These are phyloP conservation scores for Choloepus didactylus DNA, from an alignment of 2,797 vertebrate species.

Conservation along the genomic window DNA sequence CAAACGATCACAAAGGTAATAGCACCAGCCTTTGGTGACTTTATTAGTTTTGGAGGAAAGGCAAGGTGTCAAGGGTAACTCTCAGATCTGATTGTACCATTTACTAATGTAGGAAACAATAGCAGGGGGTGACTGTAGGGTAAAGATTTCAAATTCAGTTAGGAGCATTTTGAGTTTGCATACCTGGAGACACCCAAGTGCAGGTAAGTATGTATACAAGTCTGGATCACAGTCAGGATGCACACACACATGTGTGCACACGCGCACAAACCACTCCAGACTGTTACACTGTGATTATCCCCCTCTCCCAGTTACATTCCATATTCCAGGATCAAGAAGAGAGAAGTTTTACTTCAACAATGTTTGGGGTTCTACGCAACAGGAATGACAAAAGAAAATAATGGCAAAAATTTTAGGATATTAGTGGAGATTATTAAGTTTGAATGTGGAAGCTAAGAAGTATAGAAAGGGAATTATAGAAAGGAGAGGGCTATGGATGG, in stretches of 20 bases:
- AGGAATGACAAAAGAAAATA: slow-evolving; percentile 1
- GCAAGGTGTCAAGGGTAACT: not conserved
- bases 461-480: not conserved
- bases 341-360: not conserved
- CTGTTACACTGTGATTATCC: not conserved
- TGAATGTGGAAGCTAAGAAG: not conserved
- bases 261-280: not conserved
- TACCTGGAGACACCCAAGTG: not conserved
- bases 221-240: not conserved
- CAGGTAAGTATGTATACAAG: not conserved
- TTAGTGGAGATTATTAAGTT: not conserved
- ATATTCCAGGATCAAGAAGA: not conserved
- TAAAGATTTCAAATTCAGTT: not conserved
- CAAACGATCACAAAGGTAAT: not conserved
- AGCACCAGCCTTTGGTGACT: not conserved
- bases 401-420: not conserved
- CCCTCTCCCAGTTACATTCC: not conserved
- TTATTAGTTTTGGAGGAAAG: not conserved
- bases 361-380: not conserved
- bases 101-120: not conserved
- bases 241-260: too few relatives aligned
- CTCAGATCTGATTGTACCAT: not conserved
- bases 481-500: not conserved
- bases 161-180: not conserved
- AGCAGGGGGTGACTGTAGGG: not conserved